These are phyloP conservation scores for Himantopus leucocephalus DNA, from an alignment of 2,113 vertebrate species.

Conservation along the genomic window DNA sequence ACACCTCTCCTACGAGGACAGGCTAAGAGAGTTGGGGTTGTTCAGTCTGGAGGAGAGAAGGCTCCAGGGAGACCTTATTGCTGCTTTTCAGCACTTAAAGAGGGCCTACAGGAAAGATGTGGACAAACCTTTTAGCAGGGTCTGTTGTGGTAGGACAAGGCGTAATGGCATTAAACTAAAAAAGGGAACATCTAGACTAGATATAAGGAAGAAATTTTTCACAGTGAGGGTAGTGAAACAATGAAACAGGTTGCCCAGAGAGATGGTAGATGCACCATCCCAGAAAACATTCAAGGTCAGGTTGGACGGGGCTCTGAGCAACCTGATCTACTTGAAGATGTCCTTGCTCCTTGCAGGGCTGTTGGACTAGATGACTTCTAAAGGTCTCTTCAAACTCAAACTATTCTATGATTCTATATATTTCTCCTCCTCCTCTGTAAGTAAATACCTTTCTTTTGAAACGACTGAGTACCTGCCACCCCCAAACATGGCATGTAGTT, in stretches of 20 bases:
- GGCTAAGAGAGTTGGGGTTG: not conserved
- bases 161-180: not conserved
- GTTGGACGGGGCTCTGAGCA: not conserved
- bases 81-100: not conserved
- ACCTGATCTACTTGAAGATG: not conserved
- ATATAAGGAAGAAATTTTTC: not conserved
- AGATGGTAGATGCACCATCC: not conserved
- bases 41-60: not conserved
- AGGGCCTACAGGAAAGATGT: not conserved
- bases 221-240: not conserved
- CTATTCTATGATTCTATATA: not conserved
- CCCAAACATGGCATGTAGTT: not conserved
- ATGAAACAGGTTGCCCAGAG: not conserved
- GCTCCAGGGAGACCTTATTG: not conserved
- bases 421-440: not conserved
- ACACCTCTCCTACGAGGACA: not conserved
- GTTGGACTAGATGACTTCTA: not conserved
- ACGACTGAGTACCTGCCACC: fast-evolving
- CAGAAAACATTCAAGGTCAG: not conserved
- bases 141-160: not conserved
- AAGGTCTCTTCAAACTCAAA: not conserved
- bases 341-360: not conserved
- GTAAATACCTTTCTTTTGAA: not conserved
- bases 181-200: not conserved
- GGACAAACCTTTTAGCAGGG: not conserved